Evolutionary conservation across 1,140 invertebrate species (phyloP), one percentile per base, ranked within the genome.

Genomic region (Sitobion miscanthi): DNA sequence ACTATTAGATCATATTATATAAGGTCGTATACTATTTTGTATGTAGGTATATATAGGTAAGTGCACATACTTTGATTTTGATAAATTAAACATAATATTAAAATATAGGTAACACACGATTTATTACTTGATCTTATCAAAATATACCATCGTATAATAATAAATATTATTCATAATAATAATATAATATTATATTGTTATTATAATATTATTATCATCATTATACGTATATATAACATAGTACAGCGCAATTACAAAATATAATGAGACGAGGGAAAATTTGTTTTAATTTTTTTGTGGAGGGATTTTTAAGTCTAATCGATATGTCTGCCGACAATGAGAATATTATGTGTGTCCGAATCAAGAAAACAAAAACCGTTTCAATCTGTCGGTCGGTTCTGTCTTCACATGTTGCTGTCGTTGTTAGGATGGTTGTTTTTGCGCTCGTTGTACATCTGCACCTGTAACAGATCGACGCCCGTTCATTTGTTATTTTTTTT

Each of bases 361-460:
- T 54, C 49, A 54, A 88, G 87, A 88, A 35, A 88, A 88, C n/a
- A 52, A 52, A 54, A 88, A 88, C 21, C 2, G 17, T 23, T 88
- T 88, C 17, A 90, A 42, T 57, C 17, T 62, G 21, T 25, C 88
- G 35, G 14, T 42, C 30, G 9, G 54, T 62, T 42, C 21, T 11
- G 88, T 30, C 54, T 90, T 92, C 23, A 85, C 82, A 54, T 42
- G 35, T 52, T 47, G 90, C n/a, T 52, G 49, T 92, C n/a, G 45
- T 54, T 49, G 49, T n/a, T 42, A 45, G 35, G 77, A 42, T 54
- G 47, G 25, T 92, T 54, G 20, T 7, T 42, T 54, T 92, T 85
- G 47, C 77, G 91, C 20, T 92, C 45, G 47, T 92, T 92, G 91
- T 92, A 92, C n/a, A 85, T 25, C 23, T 54, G 69, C 14, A 92